phyloP scores from a whole-genome alignment of 2,888 invertebrate genomes.

The Anthophora plumipes region DNA sequence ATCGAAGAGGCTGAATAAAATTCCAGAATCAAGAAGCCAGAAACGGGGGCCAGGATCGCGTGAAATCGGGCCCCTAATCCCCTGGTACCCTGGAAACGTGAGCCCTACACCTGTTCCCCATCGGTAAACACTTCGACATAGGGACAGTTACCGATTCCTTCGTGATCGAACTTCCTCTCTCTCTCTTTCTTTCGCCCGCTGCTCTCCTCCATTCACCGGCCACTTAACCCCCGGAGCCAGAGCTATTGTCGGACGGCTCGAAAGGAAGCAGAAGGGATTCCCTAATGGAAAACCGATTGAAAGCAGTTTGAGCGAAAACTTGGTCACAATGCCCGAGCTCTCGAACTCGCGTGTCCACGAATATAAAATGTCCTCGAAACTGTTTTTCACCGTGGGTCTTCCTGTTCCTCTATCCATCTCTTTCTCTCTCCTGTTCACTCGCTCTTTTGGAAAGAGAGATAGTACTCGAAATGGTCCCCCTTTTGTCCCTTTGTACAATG shows the following conservation, averaged over 20 bases:
- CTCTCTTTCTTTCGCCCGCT: no score
- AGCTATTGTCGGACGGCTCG: constrained; percentile 62
- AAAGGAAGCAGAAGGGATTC: constrained; percentile 43
- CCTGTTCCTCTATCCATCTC: background rate
- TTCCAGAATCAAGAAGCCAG: constrained; percentile 70
- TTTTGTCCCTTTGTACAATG: background rate
- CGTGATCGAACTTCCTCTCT: background rate
- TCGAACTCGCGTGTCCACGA: constrained; percentile 56
- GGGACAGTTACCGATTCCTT: constrained; percentile 18
- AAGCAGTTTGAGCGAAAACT: constrained; percentile 67
- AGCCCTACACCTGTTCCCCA: constrained; percentile 59
- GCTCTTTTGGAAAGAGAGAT: constrained; percentile 24
- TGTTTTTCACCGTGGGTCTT: constrained; percentile 35
- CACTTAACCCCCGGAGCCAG: constrained; percentile 77
- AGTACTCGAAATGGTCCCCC: no score
- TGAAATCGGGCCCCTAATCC: constrained; percentile 74
- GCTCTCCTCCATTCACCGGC: constrained; percentile 60
- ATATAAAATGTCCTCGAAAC: constrained; percentile 60
- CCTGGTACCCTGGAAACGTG: constrained; percentile 54
- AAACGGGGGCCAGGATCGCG: constrained; percentile 65
- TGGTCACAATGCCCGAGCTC: constrained; percentile 55
- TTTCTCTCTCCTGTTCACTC: constrained; percentile 4
- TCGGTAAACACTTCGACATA: constrained; percentile 80
- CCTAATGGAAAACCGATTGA: constrained; percentile 78
- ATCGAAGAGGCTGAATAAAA: constrained; percentile 3